Conservation (phyloP, 2,888 invertebrate genomes). For the Cancer borealis region DNA sequence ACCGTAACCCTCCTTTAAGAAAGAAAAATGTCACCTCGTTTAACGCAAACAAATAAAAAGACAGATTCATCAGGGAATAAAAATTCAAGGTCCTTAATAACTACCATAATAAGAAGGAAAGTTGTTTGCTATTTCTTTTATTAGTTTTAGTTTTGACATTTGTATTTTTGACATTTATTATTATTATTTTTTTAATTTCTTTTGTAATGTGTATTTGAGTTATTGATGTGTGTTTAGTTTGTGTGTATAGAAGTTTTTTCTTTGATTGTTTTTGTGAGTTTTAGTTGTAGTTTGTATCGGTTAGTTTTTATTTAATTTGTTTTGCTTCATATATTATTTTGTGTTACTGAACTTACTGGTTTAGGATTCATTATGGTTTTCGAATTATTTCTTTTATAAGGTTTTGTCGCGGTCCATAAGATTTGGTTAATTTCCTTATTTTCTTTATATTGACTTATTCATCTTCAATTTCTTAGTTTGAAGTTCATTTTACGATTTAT, state of each 20-base stretch:
- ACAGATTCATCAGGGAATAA: neutral
- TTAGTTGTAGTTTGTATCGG: too few relatives aligned
- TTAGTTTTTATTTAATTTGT: neutral
- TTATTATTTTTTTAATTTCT: neutral
- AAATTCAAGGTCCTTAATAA: neutral
- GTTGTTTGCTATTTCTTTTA: neutral
- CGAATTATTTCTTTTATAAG: too few relatives aligned
- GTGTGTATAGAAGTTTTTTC: too few relatives aligned
- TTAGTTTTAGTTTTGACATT: neutral
- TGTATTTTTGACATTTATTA: neutral
- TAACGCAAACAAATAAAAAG: slow-evolving; percentile 41
- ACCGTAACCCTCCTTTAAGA: slow-evolving; percentile 17
- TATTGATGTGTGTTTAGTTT: too few relatives aligned
- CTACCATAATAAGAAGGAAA: neutral
- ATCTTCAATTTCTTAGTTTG: too few relatives aligned
- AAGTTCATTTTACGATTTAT: too few relatives aligned
- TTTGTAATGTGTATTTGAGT: neutral
- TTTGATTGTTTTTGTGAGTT: too few relatives aligned
- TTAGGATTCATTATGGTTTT: neutral
- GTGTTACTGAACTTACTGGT: neutral
- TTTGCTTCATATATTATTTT: neutral
- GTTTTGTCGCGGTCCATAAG: too few relatives aligned
- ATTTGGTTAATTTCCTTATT: too few relatives aligned
- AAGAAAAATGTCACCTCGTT: slow-evolving; percentile 36
- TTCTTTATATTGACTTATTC: too few relatives aligned